Evolutionary conservation across 2,113 vertebrate genomes (phyloP).

Genomic region (Colaptes auratus): DNA sequence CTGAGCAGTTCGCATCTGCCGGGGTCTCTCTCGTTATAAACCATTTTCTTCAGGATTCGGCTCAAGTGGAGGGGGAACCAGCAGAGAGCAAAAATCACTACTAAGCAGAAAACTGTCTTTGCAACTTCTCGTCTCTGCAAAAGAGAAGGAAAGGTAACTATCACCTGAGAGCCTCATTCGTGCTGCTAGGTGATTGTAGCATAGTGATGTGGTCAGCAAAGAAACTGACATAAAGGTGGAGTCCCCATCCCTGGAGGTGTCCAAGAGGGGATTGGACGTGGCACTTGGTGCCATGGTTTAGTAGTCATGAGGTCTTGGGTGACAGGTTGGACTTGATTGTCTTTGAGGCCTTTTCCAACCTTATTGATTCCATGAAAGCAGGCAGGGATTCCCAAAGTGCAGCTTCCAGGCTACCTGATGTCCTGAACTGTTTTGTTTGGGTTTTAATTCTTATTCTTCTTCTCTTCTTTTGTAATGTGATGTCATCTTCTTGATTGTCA

Average conservation of each 20-base stretch:
- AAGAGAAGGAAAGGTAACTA: neutral
- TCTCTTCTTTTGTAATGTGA: neutral
- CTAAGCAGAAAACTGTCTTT: slow-evolving; percentile 96
- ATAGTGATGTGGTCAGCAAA: neutral
- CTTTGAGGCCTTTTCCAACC: too few relatives aligned
- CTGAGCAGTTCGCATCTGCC: slow-evolving; percentile 90
- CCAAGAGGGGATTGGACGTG: too few relatives aligned
- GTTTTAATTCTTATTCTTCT: too few relatives aligned
- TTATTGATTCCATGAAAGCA: neutral
- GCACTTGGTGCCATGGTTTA: too few relatives aligned
- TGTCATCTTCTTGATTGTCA: neutral
- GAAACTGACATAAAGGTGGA: neutral
- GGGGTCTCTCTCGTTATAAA: slow-evolving; percentile 78
- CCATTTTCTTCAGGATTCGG: slow-evolving; percentile 89
- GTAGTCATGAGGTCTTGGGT: too few relatives aligned
- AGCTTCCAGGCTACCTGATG: neutral
- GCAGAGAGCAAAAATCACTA: slow-evolving; percentile 96
- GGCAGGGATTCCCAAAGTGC: neutral
- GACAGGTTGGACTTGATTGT: too few relatives aligned
- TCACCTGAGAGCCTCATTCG: neutral
- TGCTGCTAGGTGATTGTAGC: neutral
- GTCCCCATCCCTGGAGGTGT: too few relatives aligned
- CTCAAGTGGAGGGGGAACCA: slow-evolving; percentile 97
- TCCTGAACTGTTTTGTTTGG: neutral
- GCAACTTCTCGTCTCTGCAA: slow-evolving; percentile 95